Percentiles rank a stretch among this genome's conserved stretches.
Conservation (phyloP, 2,888 invertebrate genomes). For the Coelinius sp. region DNA sequence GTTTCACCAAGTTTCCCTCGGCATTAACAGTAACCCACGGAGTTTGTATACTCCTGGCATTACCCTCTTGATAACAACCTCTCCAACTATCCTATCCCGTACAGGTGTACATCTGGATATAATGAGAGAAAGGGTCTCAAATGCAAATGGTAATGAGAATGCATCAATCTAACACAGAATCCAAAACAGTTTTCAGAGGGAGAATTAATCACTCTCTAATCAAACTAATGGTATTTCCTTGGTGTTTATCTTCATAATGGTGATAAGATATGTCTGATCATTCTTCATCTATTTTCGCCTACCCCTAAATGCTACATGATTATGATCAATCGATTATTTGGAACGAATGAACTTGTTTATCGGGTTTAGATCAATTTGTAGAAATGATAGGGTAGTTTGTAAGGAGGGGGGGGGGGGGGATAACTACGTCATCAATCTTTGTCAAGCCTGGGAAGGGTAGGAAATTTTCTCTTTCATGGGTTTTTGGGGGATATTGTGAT, state of each 20-base stretch:
- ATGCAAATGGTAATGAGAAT: constrained; percentile 20
- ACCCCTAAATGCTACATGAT: constrained; percentile 3
- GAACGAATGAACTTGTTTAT: constrained; percentile 2
- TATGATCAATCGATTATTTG: not conserved
- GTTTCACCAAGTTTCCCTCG: constrained; percentile 16
- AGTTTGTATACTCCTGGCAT: constrained; percentile 13
- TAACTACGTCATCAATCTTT: not conserved
- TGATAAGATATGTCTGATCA: not conserved
- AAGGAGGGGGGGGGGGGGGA: too few relatives aligned
- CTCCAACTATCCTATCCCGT: not conserved
- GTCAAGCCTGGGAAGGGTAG: not conserved
- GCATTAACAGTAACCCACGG: constrained; percentile 8
- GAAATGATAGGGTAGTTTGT: not conserved
- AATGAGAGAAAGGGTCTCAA: not conserved
- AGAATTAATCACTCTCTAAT: constrained; percentile 6
- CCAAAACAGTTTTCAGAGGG: not conserved
- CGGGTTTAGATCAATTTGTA: not conserved
- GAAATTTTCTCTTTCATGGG: not conserved
- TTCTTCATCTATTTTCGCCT: not conserved
- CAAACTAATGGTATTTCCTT: not conserved
- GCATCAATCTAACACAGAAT: constrained; percentile 13
- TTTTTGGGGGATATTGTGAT: too few relatives aligned
- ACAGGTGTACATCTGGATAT: not conserved
- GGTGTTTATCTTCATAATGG: not conserved
- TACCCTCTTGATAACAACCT: not conserved